phyloP scores from a whole-genome alignment of 2,888 invertebrate genomes.

The Acronicta aceris region DNA sequence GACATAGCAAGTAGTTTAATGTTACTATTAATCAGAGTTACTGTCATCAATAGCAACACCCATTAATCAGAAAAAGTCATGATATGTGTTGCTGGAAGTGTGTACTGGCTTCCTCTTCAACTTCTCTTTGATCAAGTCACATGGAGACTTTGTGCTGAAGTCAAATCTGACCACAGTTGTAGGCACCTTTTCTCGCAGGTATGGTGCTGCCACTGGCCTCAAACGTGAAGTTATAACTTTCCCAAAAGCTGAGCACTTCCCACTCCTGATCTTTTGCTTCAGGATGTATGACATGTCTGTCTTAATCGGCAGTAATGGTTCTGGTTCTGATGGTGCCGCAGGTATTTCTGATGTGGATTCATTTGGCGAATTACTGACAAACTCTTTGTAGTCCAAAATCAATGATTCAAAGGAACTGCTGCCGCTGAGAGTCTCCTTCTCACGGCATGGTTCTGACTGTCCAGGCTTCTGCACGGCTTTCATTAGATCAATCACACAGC shows the following conservation, averaged over 20 bases:
- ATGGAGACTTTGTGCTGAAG: conserved; percentile 77
- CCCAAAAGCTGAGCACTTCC: conserved; percentile 77
- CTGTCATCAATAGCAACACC: conserved; percentile 35
- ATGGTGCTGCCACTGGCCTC: conserved; percentile 73
- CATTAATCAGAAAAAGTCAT: conserved; percentile 44
- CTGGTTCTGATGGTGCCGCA: conserved; percentile 29
- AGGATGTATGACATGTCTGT: conserved; percentile 79
- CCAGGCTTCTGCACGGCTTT: conserved; percentile 68
- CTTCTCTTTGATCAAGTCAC: conserved; percentile 75
- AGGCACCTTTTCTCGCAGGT: conserved; percentile 63
- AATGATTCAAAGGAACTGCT: conserved; percentile 75
- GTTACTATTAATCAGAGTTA: conserved; percentile 38
- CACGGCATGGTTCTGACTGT: conserved; percentile 23
- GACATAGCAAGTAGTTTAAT: conserved; percentile 7
- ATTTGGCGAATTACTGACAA: conserved; percentile 18
- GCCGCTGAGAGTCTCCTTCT: conserved; percentile 58
- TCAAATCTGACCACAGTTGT: conserved; percentile 70
- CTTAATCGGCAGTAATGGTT: conserved; percentile 65
- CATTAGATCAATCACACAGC: conserved; percentile 76
- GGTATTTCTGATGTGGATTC: conserved; percentile 6
- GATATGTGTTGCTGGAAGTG: conserved; percentile 35
- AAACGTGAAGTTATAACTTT: conserved; percentile 73
- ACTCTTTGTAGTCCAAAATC: conserved; percentile 54
- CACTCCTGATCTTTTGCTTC: conserved; percentile 62
- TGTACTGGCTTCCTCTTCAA: conserved; percentile 59